Percentiles rank a stretch among this genome's conserved stretches.
phyloP scores from a whole-genome alignment of 2,113 vertebrate genomes.

The Danio rerio region DNA sequence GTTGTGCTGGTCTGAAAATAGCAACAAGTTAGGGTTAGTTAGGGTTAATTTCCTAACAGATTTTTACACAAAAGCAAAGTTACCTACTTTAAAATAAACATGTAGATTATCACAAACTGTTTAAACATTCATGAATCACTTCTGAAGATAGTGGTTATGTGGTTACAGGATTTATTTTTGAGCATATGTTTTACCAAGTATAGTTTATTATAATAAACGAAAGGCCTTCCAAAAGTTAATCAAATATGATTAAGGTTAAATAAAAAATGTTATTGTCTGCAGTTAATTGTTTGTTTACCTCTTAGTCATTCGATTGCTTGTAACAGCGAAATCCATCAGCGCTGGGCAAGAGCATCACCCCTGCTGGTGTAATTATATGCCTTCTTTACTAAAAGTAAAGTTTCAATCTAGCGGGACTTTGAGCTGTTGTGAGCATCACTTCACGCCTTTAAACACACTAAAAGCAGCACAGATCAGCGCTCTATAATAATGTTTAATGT shows the following conservation, averaged over 20 bases:
- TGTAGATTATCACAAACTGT: neutral
- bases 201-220: neutral
- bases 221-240: neutral
- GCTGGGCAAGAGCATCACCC: neutral
- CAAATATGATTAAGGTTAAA: neutral
- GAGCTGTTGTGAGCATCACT: neutral
- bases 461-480: neutral
- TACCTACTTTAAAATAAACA: neutral
- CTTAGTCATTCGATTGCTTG: neutral
- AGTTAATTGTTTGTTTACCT: neutral
- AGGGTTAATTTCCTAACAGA: neutral
- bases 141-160: neutral
- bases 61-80: neutral
- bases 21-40: too few relatives aligned
- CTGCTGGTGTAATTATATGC: neutral
- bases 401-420: constrained; percentile 5
- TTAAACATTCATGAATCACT: neutral
- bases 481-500: neutral
- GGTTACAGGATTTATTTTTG: neutral
- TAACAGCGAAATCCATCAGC: neutral
- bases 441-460: neutral
- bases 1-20: too few relatives aligned
- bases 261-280: neutral
- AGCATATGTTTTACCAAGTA: neutral
- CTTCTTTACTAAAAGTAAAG: neutral